phyloP scores from a whole-genome alignment of 2,888 invertebrate species.

The Phania funesta region DNA sequence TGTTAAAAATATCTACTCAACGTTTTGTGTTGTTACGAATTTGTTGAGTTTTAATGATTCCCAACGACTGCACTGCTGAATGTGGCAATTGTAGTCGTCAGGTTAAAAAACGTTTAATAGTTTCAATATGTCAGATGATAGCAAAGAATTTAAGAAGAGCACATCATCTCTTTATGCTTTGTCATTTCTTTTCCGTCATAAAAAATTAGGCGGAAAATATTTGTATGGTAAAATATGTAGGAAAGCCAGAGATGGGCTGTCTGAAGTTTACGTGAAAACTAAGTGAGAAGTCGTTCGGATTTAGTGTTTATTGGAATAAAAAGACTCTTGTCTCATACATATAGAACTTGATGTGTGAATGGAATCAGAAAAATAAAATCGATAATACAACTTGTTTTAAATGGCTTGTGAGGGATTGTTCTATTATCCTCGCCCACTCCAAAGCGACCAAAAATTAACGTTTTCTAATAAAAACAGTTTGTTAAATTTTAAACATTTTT shows the following conservation, averaged over 20 bases:
- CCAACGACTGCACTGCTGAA: neutral
- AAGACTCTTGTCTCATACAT: no score
- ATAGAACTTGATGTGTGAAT: no score
- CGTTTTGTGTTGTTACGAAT: conserved; percentile 13
- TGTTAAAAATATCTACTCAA: conserved; percentile 21
- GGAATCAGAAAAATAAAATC: no score
- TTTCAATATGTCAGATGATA: conserved; percentile 76
- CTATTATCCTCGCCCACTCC: no score
- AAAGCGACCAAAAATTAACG: no score
- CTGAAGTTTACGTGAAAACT: neutral
- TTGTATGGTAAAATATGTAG: conserved; percentile 38
- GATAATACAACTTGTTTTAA: no score
- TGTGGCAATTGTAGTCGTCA: conserved; percentile 44
- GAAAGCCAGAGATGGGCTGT: neutral
- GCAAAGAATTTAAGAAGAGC: conserved; percentile 15
- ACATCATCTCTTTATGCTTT: conserved; percentile 33
- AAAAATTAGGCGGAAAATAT: conserved; percentile 65
- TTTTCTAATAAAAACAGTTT: no score
- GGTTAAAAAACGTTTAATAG: conserved; percentile 78
- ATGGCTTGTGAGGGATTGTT: no score
- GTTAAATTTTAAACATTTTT: no score
- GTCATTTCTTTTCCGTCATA: conserved; percentile 43
- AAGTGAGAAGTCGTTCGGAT: no score
- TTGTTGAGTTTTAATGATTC: conserved; percentile 26
- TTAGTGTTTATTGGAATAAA: no score